Percentiles rank a stretch among this genome's conserved stretches.
These are phyloP conservation scores for Anoncus sp. DNA, from an alignment of 2,888 invertebrate genomes.

Conservation along the genomic window DNA sequence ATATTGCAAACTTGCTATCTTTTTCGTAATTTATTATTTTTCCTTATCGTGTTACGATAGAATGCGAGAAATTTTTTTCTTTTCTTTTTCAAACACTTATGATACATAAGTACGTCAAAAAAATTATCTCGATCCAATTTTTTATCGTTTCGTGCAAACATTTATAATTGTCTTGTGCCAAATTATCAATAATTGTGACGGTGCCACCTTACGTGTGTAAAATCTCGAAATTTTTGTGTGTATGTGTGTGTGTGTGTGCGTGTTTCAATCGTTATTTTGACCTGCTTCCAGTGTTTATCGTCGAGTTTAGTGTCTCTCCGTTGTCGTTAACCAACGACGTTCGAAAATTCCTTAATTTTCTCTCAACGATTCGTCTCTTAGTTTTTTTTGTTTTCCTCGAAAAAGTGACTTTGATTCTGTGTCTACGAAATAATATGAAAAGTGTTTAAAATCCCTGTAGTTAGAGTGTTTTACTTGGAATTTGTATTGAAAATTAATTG, in stretches of 20 bases:
- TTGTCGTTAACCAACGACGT: conserved; percentile 12
- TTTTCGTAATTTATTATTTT: too few species aligned
- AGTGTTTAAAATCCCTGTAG: background rate
- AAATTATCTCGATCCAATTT: conserved; percentile 37
- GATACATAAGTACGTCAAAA: background rate
- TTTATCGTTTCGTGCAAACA: conserved; percentile 31
- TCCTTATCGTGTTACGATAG: background rate
- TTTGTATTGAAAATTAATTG: conserved; percentile 11
- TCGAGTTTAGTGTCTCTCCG: conserved; percentile 46
- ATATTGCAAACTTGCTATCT: too few species aligned
- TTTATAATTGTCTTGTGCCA: conserved; percentile 51
- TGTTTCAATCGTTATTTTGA: conserved; percentile 34
- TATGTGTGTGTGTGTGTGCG: background rate
- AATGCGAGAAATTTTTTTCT: background rate
- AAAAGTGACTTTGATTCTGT: conserved; percentile 12
- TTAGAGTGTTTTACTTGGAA: background rate
- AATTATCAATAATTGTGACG: conserved; percentile 50
- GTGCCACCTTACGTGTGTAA: conserved; percentile 41
- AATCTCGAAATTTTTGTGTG: conserved; percentile 16
- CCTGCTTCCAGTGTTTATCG: conserved; percentile 36
- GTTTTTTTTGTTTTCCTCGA: background rate
- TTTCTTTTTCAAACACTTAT: too few species aligned
- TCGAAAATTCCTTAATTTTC: conserved; percentile 13
- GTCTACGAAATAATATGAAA: conserved; percentile 15
- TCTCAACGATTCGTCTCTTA: conserved; percentile 14